These are phyloP conservation scores for Drosophila lacertosa DNA, from an alignment of 1,140 invertebrate species.

Conservation along the genomic window DNA sequence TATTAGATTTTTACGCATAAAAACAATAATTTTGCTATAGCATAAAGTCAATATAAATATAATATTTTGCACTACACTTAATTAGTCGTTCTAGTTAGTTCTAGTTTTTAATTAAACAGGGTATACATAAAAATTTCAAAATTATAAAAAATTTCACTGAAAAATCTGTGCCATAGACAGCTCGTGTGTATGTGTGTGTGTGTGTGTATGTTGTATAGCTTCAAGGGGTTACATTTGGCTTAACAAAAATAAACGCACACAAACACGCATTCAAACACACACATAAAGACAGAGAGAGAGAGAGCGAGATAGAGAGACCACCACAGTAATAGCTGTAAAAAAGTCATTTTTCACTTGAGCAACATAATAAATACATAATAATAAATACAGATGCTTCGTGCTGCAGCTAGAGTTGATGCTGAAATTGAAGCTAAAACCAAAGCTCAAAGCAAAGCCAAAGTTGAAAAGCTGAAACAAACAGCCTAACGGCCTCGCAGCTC, in stretches of 20 bases:
- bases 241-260: slow-evolving; percentile 27
- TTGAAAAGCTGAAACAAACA: slow-evolving; percentile 44
- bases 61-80: too few relatives aligned
- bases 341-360: slow-evolving; percentile 71
- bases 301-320: too few relatives aligned
- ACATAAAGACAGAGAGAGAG: slow-evolving; percentile 1
- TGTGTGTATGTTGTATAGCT: slow-evolving; percentile 33
- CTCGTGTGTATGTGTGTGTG: slow-evolving; percentile 18
- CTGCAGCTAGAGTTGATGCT: slow-evolving; percentile 11
- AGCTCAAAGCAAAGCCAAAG: slow-evolving; percentile 22
- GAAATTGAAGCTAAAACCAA: slow-evolving; percentile 17
- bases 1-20: too few relatives aligned
- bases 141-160: slow-evolving; percentile 47
- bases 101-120: neutral
- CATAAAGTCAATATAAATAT: too few relatives aligned
- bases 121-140: slow-evolving; percentile 22
- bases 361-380: slow-evolving; percentile 57
- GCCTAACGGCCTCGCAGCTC: slow-evolving; percentile 7
- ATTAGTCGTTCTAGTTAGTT: too few relatives aligned
- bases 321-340: slow-evolving; percentile 20
- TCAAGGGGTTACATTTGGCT: slow-evolving; percentile 62
- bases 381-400: slow-evolving; percentile 24
- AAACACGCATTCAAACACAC: slow-evolving; percentile 1
- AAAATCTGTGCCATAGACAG: slow-evolving; percentile 67
- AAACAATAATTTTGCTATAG: too few relatives aligned